Evolutionary conservation across 30 jellyfish, hydroid and myxozoan genomes (phyloP).

Genomic region (Mastigias papua): DNA sequence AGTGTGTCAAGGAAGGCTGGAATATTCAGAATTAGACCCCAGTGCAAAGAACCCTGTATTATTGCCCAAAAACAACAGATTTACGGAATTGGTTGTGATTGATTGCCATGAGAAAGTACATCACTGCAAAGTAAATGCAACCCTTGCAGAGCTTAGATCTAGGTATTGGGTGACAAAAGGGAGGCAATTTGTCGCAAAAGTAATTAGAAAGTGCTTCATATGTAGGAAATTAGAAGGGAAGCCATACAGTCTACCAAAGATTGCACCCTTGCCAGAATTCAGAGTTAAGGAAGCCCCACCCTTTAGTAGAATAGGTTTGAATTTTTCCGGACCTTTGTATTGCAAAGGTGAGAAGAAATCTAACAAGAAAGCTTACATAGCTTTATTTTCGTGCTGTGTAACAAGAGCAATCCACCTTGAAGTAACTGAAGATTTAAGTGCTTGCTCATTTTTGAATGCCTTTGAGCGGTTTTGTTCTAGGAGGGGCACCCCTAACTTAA

Average conservation of each 20-base stretch:
- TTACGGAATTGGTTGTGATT: slow-evolving; percentile 30
- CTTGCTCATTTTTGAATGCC: slow-evolving; percentile 18
- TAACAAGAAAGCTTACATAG: slow-evolving; percentile 34
- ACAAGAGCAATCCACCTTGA: slow-evolving; percentile 68
- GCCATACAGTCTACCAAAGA: slow-evolving; percentile 18
- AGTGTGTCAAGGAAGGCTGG: slow-evolving; percentile 43
- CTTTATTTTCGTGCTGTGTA: slow-evolving; percentile 50
- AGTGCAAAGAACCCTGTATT: slow-evolving; percentile 45
- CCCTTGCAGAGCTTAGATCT: slow-evolving; percentile 58
- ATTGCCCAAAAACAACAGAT: slow-evolving; percentile 31
- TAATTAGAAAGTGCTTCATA: background rate
- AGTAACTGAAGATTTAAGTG: slow-evolving; percentile 24
- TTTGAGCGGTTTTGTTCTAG: slow-evolving; percentile 43
- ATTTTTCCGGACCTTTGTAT: slow-evolving; percentile 33
- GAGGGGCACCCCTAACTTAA: slow-evolving; percentile 49
- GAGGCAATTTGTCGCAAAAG: slow-evolving; percentile 1
- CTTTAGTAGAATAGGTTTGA: slow-evolving; percentile 31
- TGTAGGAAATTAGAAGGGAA: slow-evolving; percentile 33
- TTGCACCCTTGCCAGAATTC: slow-evolving; percentile 34
- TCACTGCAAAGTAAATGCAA: slow-evolving; percentile 48
- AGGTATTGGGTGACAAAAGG: slow-evolving; percentile 61
- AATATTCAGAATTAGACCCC: slow-evolving; percentile 17
- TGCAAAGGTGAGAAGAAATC: slow-evolving; percentile 9
- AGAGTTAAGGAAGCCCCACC: slow-evolving; percentile 42
- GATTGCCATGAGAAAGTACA: slow-evolving; percentile 61